A percentile compares a stretch with the other conserved stretches of the same genome.
Conservation (phyloP, 2,888 invertebrate genomes). For the Rhingia rostrata region DNA sequence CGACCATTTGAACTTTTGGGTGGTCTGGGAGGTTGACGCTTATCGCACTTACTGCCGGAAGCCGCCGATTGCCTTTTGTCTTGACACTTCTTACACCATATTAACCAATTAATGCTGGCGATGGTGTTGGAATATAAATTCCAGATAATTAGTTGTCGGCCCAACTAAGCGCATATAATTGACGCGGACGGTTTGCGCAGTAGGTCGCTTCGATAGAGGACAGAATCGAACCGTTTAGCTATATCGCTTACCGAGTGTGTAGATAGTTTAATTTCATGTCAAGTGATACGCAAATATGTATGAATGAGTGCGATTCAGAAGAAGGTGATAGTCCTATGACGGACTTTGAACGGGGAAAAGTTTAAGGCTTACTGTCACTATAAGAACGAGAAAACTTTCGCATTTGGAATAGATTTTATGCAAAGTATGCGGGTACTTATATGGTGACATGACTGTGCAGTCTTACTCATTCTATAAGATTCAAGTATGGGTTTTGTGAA, state of each 20-base stretch:
- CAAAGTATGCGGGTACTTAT: too few relatives aligned
- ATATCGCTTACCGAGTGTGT: slow-evolving; percentile 14
- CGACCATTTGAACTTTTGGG: slow-evolving; percentile 47
- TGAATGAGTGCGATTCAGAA: too few relatives aligned
- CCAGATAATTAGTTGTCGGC: slow-evolving; percentile 62
- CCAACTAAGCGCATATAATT: slow-evolving; percentile 45
- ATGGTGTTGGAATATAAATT: slow-evolving; percentile 71
- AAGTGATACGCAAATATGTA: too few relatives aligned
- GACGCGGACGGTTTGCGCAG: slow-evolving; percentile 4
- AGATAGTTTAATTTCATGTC: not conserved
- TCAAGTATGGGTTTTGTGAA: too few relatives aligned
- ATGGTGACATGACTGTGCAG: too few relatives aligned
- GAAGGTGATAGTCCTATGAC: not conserved
- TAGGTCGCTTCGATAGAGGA: slow-evolving; percentile 37
- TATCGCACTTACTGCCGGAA: slow-evolving; percentile 69
- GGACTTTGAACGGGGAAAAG: slow-evolving; percentile 27
- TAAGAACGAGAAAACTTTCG: not conserved
- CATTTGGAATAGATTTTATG: not conserved
- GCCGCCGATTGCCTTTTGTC: slow-evolving; percentile 57
- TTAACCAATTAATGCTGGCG: slow-evolving; percentile 72
- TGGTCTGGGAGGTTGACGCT: slow-evolving; percentile 54
- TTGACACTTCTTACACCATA: slow-evolving; percentile 74
- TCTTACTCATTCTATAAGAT: too few relatives aligned
- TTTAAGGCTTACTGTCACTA: not conserved
- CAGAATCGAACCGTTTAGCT: slow-evolving; percentile 46